Conservation (phyloP, 2,113 vertebrate species). For the Drymodes brunneopygia region DNA sequence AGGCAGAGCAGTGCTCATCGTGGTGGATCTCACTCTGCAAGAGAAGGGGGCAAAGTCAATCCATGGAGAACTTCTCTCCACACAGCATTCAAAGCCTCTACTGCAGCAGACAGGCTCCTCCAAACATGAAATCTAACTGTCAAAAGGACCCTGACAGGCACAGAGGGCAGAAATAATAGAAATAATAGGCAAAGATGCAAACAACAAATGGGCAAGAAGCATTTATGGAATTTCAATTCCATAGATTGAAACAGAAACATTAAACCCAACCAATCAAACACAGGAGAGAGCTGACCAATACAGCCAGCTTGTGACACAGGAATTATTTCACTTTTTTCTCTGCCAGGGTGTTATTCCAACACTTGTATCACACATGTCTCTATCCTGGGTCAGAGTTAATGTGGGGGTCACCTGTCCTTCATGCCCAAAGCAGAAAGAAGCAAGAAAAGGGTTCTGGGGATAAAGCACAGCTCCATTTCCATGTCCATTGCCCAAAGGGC, state of each 20-base stretch:
- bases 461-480: not conserved
- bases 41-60: not conserved
- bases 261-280: not conserved
- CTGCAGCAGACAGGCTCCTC: not conserved
- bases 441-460: not conserved
- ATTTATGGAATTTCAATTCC: too few relatives aligned
- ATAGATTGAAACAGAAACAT: not conserved
- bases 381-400: not conserved
- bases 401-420: not conserved
- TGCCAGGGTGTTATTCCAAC: not conserved
- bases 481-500: not conserved
- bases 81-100: not conserved
- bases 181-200: not conserved
- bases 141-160: not conserved
- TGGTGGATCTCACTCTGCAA: constrained; percentile 84
- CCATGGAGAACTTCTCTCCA: not conserved
- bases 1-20: constrained; percentile 84
- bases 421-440: not conserved
- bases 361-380: not conserved
- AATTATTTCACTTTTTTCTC: not conserved
- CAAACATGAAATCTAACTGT: not conserved
- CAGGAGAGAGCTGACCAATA: rapidly evolving
- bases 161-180: not conserved
- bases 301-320: rapidly evolving
- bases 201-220: not conserved